Evolutionary conservation across 2,888 invertebrate species (phyloP), one percentile per base, ranked within the genome.

Genomic region (Barypeithes pellucidus): DNA sequence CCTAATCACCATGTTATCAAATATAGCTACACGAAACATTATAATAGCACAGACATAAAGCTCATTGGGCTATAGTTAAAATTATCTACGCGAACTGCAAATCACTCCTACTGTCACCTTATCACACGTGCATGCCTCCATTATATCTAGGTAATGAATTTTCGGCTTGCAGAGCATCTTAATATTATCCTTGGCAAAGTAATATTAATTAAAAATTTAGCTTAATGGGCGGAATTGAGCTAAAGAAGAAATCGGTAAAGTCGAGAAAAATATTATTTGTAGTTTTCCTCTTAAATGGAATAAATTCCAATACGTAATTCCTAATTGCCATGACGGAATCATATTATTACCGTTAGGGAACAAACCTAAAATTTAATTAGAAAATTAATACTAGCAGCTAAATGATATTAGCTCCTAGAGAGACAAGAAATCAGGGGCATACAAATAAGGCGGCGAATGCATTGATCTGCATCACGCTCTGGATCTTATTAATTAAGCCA

Each of bases 81-180:
- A 63, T 63, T 50, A 63, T 63, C 47, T 63, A 12, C 29, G 50
- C 12, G 24, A 47, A 50, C 45, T 33, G 63, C 47, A 63, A 14
- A 33, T 63, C 33, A 29, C 24, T 18, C 29, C 47, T 54, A 9
- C 54, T 36, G 24, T 9, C 14, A 14, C 65, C 54, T 52, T 66
- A 66, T 66, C 65, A 47, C 65, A 39, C 65, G 52, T 52, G 14
- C 54, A 54, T 50, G 63, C 63, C 50, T 43, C 63, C 50, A 52
- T 66, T 52, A 20, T 20, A 29, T 29, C 29, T 29, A 29, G 29
- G 3, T 29, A 29, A 29, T 29, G 29, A 1, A 29, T 43, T 43
- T 43, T 12, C 43, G n/a, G 14, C 43, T 43, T 43, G 3, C 43
- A 16, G n/a, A n/a, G 16, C n/a, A 16, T 43, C 43, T 29, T 43